Evolutionary conservation across 2,113 vertebrate genomes (phyloP).

Genomic region (Chaetodon auriga): DNA sequence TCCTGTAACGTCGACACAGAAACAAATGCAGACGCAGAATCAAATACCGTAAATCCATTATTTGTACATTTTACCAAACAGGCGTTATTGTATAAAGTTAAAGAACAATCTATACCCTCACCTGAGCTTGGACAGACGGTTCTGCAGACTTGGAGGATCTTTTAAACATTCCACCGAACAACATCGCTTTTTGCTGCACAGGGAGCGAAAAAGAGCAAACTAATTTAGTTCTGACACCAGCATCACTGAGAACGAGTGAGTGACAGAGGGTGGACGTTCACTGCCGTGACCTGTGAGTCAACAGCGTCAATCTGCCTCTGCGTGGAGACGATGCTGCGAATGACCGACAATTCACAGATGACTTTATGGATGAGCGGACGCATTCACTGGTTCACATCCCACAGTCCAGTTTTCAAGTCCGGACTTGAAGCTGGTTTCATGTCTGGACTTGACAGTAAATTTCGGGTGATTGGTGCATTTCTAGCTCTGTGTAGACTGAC

Average conservation of each 20-base stretch:
- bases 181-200: conserved; percentile 58
- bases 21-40: background rate
- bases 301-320: background rate
- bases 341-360: background rate
- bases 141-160: conserved; percentile 56
- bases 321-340: background rate
- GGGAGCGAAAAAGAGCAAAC: background rate
- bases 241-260: background rate
- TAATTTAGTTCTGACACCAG: background rate
- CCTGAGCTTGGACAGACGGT: conserved; percentile 47
- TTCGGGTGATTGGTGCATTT: background rate
- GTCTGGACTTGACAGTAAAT: conserved; percentile 18
- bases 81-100: background rate
- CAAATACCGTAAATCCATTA: background rate
- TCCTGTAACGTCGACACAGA: conserved; percentile 45
- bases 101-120: background rate
- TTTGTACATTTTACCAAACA: background rate
- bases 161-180: conserved; percentile 75
- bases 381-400: background rate
- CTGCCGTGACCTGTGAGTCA: background rate
- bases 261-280: background rate
- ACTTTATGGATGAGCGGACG: accelerated
- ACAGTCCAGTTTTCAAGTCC: conserved; percentile 22
- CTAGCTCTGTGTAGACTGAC: background rate
- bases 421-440: conserved; percentile 19